These are phyloP conservation scores for Melanargia galathea DNA, from an alignment of 2,888 invertebrate genomes.

Conservation along the genomic window DNA sequence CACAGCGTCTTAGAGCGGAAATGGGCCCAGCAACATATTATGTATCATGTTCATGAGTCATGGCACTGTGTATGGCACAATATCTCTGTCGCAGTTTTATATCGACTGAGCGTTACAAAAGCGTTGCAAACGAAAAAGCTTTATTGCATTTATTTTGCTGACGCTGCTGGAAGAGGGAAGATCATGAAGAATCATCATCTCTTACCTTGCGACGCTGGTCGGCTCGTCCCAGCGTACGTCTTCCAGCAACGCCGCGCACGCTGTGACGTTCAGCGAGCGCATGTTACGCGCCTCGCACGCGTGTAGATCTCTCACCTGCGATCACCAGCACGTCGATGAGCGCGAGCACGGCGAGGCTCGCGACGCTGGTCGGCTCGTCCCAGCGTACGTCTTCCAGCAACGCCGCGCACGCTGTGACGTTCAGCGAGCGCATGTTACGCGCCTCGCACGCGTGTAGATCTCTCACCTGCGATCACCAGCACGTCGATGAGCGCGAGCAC, in stretches of 20 bases:
- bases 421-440: conserved; percentile 3
- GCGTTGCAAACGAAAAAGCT: too few species aligned
- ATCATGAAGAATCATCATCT: too few species aligned
- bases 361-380: neutral
- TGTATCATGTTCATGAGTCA: too few species aligned
- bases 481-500: conserved; percentile 13
- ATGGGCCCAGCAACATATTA: too few species aligned
- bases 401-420: neutral
- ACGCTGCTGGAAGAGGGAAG: too few species aligned
- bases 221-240: too few species aligned
- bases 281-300: neutral
- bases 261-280: neutral
- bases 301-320: conserved; percentile 68
- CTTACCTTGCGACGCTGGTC: too few species aligned
- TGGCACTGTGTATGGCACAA: too few species aligned
- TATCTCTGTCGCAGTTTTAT: too few species aligned
- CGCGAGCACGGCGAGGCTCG: conserved; percentile 1
- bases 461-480: conserved; percentile 72
- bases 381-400: conserved; percentile 4
- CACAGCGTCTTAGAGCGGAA: too few species aligned
- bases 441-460: neutral
- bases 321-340: conserved; percentile 1
- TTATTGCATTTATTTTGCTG: too few species aligned
- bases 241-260: neutral
- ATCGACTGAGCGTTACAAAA: too few species aligned